Conservation (phyloP, 2,113 vertebrate genomes). For the Heliornis fulica region DNA sequence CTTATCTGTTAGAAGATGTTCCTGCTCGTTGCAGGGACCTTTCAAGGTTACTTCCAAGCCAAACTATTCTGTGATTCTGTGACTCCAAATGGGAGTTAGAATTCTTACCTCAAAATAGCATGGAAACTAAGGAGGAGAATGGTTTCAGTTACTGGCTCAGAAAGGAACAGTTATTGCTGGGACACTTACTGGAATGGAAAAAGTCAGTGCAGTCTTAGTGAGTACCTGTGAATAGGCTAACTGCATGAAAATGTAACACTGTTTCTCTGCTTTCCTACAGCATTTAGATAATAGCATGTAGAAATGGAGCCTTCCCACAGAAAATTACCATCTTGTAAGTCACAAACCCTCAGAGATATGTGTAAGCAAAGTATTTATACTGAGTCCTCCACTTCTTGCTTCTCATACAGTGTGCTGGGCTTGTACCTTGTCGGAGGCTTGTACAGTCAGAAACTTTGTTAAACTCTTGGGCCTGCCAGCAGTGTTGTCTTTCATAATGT, state of each 20-base stretch:
- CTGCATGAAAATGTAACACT: not conserved
- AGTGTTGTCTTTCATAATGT: not conserved
- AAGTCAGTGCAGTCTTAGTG: not conserved
- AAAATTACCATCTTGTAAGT: not conserved
- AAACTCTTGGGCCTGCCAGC: not conserved
- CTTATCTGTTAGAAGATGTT: not conserved
- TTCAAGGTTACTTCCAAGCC: not conserved
- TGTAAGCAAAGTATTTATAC: not conserved
- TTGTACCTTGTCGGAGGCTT: not conserved
- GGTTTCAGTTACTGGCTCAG: not conserved
- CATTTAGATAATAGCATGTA: not conserved
- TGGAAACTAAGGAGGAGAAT: not conserved
- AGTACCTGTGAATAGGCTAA: not conserved
- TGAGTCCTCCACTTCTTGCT: not conserved
- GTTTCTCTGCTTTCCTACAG: not conserved
- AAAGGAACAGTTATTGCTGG: not conserved
- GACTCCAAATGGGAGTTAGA: not conserved
- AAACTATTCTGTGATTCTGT: not conserved
- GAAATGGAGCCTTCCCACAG: not conserved
- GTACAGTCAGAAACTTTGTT: not conserved
- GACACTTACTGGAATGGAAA: not conserved
- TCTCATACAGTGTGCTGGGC: not conserved
- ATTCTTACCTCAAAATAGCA: not conserved
- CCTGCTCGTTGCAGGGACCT: not conserved
- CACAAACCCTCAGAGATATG: not conserved